Conservation (phyloP, 2,113 vertebrate species). For the Forbesichthys agassizii region DNA sequence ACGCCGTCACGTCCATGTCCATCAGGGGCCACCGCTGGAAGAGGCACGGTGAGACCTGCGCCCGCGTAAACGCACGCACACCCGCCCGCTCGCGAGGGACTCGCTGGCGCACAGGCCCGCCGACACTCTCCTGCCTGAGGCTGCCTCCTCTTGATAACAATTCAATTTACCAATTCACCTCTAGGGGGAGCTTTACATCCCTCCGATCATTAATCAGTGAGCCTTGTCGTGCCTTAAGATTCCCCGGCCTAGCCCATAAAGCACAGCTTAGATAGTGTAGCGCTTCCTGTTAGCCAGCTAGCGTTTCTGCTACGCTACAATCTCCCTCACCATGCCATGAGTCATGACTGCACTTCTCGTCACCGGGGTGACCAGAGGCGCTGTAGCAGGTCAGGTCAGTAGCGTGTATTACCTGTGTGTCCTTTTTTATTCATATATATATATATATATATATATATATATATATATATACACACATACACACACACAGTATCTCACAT, state of each 20-base stretch:
- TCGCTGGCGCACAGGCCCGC: not conserved
- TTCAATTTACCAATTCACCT: not conserved
- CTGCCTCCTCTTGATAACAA: not conserved
- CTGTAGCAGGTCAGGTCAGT: not conserved
- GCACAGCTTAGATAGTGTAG: not conserved
- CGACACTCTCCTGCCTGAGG: not conserved
- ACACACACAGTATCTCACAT: too few species aligned
- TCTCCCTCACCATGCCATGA: not conserved
- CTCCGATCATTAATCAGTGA: slow-evolving; percentile 16
- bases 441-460: too few species aligned
- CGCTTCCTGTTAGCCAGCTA: not conserved
- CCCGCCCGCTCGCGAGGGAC: not conserved
- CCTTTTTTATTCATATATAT: too few species aligned
- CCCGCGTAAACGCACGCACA: not conserved
- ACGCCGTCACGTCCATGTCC: slow-evolving; percentile 97
- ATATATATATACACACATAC: too few species aligned
- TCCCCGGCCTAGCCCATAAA: not conserved
- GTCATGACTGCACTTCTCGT: slow-evolving; percentile 1
- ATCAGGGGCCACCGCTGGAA: slow-evolving; percentile 98
- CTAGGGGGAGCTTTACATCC: slow-evolving; percentile 10
- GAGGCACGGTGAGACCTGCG: slow-evolving; percentile 87
- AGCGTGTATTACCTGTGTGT: too few species aligned
- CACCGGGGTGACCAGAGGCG: not conserved
- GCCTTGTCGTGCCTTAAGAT: slow-evolving; percentile 13
- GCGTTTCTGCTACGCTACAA: not conserved